These are phyloP conservation scores for Acanthurus lineatus DNA, from an alignment of 2,797 vertebrate species.

Conservation along the genomic window DNA sequence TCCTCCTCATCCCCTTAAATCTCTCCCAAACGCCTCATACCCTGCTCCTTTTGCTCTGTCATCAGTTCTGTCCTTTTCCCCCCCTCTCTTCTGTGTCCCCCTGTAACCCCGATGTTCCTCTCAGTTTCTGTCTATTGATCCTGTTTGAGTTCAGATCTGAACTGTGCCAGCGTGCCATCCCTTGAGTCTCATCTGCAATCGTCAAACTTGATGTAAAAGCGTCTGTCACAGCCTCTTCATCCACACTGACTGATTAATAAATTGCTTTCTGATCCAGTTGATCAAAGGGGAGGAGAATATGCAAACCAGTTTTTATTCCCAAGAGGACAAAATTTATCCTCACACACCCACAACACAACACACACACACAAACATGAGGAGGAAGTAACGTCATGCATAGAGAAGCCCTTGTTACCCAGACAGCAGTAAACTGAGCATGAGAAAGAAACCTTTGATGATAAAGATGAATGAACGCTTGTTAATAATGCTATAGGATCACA, in stretches of 20 bases:
- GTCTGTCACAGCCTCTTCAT: conserved; percentile 25
- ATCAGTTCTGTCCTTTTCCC: conserved; percentile 15
- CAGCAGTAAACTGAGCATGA: conserved; percentile 24
- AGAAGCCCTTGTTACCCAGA: conserved; percentile 36
- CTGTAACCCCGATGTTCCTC: conserved; percentile 24
- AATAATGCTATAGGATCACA: conserved; percentile 8
- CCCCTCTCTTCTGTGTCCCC: conserved; percentile 11
- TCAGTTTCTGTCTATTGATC: conserved; percentile 62
- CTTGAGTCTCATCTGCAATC: conserved; percentile 29
- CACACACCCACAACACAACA: background rate
- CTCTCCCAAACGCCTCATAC: background rate
- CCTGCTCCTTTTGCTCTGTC: conserved; percentile 43
- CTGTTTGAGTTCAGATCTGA: conserved; percentile 34
- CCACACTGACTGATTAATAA: background rate
- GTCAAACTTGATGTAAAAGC: conserved; percentile 1
- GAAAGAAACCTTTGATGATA: conserved; percentile 10
- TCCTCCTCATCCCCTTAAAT: conserved; percentile 37
- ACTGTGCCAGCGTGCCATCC: conserved; percentile 15
- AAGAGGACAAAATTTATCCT: background rate
- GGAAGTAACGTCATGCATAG: background rate
- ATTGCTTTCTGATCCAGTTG: conserved; percentile 7
- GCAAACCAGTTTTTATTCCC: too few species aligned
- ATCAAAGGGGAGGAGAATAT: conserved; percentile 13
- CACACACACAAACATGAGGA: background rate
- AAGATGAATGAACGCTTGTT: background rate